These are phyloP conservation scores for Tautogolabrus adspersus DNA, from an alignment of 2,113 vertebrate species.

Conservation along the genomic window DNA sequence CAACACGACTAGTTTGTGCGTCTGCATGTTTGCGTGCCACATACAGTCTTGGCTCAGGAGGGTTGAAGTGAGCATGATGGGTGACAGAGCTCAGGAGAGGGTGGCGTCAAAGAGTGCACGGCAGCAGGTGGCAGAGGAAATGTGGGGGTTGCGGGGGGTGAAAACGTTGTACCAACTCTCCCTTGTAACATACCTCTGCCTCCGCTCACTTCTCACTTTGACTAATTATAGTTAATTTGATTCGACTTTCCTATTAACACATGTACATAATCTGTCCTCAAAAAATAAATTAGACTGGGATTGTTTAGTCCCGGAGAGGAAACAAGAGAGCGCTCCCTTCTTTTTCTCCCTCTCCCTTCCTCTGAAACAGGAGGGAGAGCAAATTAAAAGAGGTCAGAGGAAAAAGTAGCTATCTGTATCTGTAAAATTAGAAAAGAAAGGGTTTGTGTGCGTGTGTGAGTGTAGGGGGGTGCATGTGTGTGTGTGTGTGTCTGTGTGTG, in stretches of 20 bases:
- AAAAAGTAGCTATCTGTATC: constrained; percentile 80
- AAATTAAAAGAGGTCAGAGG: constrained; percentile 85
- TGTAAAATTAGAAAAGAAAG: constrained; percentile 77
- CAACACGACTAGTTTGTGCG: constrained; percentile 62
- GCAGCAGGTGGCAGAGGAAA: constrained; percentile 60
- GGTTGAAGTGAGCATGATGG: constrained; percentile 70
- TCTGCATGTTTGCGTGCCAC: constrained; percentile 59
- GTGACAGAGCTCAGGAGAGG: constrained; percentile 66
- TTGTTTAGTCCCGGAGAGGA: constrained; percentile 87
- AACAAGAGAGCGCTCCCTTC: constrained; percentile 58
- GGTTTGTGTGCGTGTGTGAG: constrained; percentile 1
- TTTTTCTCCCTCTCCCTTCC: constrained; percentile 13
- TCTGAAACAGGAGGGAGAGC: constrained; percentile 71
- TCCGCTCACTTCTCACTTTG: constrained; percentile 76
- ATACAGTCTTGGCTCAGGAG: constrained; percentile 63
- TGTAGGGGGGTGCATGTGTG: not conserved
- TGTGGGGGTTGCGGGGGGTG: constrained; percentile 5
- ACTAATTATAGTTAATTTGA: constrained; percentile 88
- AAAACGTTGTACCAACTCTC: constrained; percentile 67
- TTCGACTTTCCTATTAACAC: constrained; percentile 84
- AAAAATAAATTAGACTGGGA: constrained; percentile 88
- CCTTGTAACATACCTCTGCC: constrained; percentile 69
- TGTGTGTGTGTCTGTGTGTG: no score
- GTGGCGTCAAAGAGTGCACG: constrained; percentile 42
- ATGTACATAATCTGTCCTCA: constrained; percentile 86